These are phyloP conservation scores for Aquatica leii DNA, from an alignment of 2,888 invertebrate genomes.

Conservation along the genomic window DNA sequence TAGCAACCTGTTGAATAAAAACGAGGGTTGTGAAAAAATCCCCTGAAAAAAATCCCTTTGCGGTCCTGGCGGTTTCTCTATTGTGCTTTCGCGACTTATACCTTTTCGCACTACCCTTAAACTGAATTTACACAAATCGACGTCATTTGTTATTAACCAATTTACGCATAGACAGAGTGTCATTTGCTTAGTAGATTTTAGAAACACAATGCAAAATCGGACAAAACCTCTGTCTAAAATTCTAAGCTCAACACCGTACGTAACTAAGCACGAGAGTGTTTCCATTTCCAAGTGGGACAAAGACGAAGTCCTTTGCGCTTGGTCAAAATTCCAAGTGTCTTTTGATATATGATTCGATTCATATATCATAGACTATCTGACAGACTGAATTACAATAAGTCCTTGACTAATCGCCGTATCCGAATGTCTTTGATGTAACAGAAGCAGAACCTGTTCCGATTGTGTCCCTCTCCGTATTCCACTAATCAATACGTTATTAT, in stretches of 20 bases:
- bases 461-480: constrained; percentile 20
- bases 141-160: too few species aligned
- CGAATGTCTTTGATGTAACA: constrained; percentile 50
- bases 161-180: too few species aligned
- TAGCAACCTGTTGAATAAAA: constrained; percentile 60
- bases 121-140: too few species aligned
- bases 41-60: constrained; percentile 41
- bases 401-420: constrained; percentile 57
- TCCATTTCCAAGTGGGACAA: constrained; percentile 14
- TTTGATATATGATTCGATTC: constrained; percentile 58
- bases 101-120: constrained; percentile 8
- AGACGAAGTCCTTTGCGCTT: constrained; percentile 15
- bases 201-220: constrained; percentile 39
- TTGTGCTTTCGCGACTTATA: constrained; percentile 27
- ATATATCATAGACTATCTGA: constrained; percentile 57
- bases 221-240: constrained; percentile 38
- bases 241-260: constrained; percentile 16
- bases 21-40: constrained; percentile 48
- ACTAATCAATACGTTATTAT: constrained; percentile 1
- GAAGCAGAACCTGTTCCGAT: constrained; percentile 32
- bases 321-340: constrained; percentile 46
- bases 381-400: constrained; percentile 55
- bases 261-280: constrained; percentile 8
- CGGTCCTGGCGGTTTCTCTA: constrained; percentile 33
- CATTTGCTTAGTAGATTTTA: too few species aligned